Evolutionary conservation across 2,113 vertebrate genomes (phyloP).

Genomic region (Polypterus senegalus): DNA sequence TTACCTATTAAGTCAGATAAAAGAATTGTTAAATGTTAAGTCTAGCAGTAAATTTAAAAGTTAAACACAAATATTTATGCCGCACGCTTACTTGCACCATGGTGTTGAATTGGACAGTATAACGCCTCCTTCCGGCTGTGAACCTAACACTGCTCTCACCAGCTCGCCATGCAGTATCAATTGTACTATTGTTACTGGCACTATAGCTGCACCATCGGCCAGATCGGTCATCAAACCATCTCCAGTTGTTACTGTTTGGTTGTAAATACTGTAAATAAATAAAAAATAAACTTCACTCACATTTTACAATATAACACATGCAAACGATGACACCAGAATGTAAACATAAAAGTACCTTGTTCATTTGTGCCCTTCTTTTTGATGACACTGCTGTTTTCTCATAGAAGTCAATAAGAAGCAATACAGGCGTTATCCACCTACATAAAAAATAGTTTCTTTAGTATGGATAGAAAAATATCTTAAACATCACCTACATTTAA

Average conservation of each 20-base stretch:
- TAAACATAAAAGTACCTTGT: conserved; percentile 51
- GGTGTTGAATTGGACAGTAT: conserved; percentile 86
- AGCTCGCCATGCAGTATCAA: conserved; percentile 80
- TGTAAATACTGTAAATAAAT: conserved; percentile 64
- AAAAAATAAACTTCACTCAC: conserved; percentile 5
- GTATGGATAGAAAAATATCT: background rate
- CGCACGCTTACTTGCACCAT: conserved; percentile 74
- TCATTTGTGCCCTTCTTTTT: conserved; percentile 83
- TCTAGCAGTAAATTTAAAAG: too few relatives aligned
- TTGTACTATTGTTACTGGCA: conserved; percentile 86
- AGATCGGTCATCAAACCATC: conserved; percentile 89
- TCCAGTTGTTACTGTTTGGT: conserved; percentile 83
- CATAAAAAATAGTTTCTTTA: conserved; percentile 2
- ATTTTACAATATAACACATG: too few relatives aligned
- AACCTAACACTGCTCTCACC: conserved; percentile 88
- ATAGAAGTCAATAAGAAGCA: conserved; percentile 85
- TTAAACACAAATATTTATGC: background rate
- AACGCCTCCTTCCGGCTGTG: conserved; percentile 77
- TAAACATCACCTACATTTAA: background rate
- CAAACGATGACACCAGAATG: too few relatives aligned
- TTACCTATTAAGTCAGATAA: conserved; percentile 48
- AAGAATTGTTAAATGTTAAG: background rate
- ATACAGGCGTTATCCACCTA: conserved; percentile 86
- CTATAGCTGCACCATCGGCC: conserved; percentile 92
- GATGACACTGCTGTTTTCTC: conserved; percentile 87